phyloP scores from a whole-genome alignment of 2,113 vertebrate species.

The Anolis sagrei region DNA sequence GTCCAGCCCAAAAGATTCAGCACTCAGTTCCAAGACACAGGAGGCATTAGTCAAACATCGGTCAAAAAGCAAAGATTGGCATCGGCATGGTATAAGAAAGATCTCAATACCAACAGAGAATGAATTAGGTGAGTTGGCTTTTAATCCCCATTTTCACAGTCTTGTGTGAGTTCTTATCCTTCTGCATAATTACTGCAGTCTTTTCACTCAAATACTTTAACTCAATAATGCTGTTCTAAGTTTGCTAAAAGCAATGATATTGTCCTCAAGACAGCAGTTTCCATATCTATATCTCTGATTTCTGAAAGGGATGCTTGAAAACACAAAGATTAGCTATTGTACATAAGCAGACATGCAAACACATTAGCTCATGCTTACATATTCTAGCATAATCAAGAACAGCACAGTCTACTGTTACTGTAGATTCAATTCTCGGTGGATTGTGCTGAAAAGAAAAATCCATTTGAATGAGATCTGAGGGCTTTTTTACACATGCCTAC shows the following conservation, averaged over 20 bases:
- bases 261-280: too few relatives aligned
- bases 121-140: slow-evolving; percentile 53
- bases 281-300: too few relatives aligned
- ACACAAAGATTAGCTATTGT: background rate
- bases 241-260: too few relatives aligned
- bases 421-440: background rate
- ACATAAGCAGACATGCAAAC: too few relatives aligned
- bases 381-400: background rate
- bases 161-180: background rate
- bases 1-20: slow-evolving; percentile 9
- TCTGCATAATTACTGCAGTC: background rate
- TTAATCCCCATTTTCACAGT: fast-evolving
- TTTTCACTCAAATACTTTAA: background rate
- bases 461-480: background rate
- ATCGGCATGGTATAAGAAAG: slow-evolving; percentile 76
- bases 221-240: background rate
- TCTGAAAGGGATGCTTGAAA: background rate
- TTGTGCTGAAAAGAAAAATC: background rate
- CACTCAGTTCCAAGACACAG: background rate
- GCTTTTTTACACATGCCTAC: too few relatives aligned
- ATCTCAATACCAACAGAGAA: slow-evolving; percentile 68
- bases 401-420: too few relatives aligned
- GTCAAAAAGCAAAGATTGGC: slow-evolving; percentile 76
- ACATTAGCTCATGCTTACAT: too few relatives aligned
- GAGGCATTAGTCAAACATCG: slow-evolving; percentile 49